Evolutionary conservation across 2,797 vertebrate species (phyloP).

Genomic region (Lacerta agilis): DNA sequence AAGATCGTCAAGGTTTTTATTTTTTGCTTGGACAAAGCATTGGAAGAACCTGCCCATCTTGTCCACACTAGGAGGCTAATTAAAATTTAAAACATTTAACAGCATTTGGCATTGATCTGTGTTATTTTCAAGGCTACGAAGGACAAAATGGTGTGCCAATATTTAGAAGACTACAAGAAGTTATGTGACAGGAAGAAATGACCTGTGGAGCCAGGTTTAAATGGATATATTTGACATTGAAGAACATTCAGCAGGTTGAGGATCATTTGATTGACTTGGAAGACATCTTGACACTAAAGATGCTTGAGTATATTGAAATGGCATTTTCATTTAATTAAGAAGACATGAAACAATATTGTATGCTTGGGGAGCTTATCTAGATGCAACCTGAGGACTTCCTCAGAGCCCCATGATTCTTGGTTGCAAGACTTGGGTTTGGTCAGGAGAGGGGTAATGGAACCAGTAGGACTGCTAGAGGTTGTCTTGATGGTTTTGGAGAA

Average conservation of each 20-base stretch:
- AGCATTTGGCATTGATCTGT: constrained; percentile 4
- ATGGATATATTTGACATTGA: background rate
- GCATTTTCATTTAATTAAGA: constrained; percentile 20
- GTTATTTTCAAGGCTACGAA: background rate
- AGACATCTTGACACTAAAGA: background rate
- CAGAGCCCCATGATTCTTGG: no score
- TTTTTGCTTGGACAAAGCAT: background rate
- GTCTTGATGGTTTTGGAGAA: no score
- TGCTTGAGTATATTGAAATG: constrained; percentile 29
- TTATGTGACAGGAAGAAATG: background rate
- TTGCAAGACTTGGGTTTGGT: no score
- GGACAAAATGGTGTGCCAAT: constrained; percentile 1
- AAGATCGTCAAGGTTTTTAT: background rate
- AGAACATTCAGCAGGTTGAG: constrained; percentile 5
- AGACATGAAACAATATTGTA: background rate
- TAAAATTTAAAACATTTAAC: background rate
- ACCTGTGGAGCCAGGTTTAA: background rate
- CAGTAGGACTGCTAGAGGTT: no score
- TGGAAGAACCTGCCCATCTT: background rate
- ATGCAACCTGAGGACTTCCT: no score
- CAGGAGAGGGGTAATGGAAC: no score
- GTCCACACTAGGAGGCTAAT: constrained; percentile 1
- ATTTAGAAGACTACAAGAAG: background rate
- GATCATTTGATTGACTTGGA: constrained; percentile 9
- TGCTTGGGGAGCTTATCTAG: no score